Conservation (phyloP, 2,888 invertebrate species). For the Spisula subtruncata region DNA sequence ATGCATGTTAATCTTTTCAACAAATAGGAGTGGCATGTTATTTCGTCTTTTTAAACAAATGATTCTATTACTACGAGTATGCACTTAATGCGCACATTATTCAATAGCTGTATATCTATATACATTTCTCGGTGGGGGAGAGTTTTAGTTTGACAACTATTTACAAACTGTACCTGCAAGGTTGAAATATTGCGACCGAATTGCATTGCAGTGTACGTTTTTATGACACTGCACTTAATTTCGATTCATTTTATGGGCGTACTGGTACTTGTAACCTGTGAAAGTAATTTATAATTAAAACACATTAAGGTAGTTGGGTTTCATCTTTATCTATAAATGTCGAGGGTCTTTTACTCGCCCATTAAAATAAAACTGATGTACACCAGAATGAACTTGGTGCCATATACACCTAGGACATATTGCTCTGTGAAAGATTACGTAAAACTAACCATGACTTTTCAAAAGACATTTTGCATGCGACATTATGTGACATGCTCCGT, state of each 20-base stretch:
- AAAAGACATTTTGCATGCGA: no score
- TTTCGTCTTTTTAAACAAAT: neutral
- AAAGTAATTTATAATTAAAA: neutral
- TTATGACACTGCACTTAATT: neutral
- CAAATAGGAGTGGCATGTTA: neutral
- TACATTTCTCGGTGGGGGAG: neutral
- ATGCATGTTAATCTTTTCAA: neutral
- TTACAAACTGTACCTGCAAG: neutral
- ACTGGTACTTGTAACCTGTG: neutral
- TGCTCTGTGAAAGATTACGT: no score
- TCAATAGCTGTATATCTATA: neutral
- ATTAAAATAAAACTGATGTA: neutral
- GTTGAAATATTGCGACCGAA: neutral
- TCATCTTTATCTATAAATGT: neutral
- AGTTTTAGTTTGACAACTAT: constrained; percentile 1
- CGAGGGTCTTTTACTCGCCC: neutral
- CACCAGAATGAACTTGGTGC: no score
- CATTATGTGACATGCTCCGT: no score
- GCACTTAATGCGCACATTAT: no score
- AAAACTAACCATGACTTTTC: neutral
- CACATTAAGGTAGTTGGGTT: neutral
- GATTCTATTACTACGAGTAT: neutral
- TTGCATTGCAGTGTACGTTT: neutral
- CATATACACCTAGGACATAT: neutral
- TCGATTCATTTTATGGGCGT: neutral